Evolutionary conservation across 2,797 vertebrate species (phyloP), one percentile per base, ranked within the genome.

Genomic region (Pipistrellus kuhlii): DNA sequence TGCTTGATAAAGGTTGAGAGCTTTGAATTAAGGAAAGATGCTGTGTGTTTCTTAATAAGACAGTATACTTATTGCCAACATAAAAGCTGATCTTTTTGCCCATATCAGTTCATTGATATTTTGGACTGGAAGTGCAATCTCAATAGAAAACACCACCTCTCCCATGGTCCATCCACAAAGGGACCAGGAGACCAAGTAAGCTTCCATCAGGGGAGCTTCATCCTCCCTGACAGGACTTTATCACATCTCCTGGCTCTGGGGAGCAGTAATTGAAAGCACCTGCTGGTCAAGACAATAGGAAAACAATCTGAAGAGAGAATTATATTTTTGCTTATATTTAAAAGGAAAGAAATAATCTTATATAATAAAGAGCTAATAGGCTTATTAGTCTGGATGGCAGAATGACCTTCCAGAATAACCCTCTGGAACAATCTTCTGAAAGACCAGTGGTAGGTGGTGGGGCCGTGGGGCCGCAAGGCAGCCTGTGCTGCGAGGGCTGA

Each of bases 271-370:
- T 78, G 73, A 88, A 91, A 82, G 46, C 14, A 69, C n/a, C 69
- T 76, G 20, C 27, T 1, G 13, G 51, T 88, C 64, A 88, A 53
- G 23, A 69, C 7, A 13, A 91, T 21, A 3, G 4, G 18, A 11
- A 3, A 8, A 3, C 78, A 32, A 48, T 23, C 73, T 27, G 25
- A 66, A 64, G 23, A 87, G 10, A n/a, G 35, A 92, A 48, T 23
- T 38, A 35, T 10, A 57, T 41, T 71, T 91, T 44, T 86, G 91
- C 75, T 95, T 83, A 76, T 94, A 72, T 96, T 90, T 75, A 81
- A 81, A 94, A 81, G 38, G 44, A 77, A 87, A 57, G 59, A 77
- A 84, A 64, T 12, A 75, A 66, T 59, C 25, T 17, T 59, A 59
- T 25, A 59, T 27, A 27, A 59, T 59, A 13, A 59, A 59, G 11